A percentile compares a stretch with the other conserved stretches of the same genome.
These are phyloP conservation scores for Conistra vaccinii DNA, from an alignment of 2,888 invertebrate genomes.

Conservation along the genomic window DNA sequence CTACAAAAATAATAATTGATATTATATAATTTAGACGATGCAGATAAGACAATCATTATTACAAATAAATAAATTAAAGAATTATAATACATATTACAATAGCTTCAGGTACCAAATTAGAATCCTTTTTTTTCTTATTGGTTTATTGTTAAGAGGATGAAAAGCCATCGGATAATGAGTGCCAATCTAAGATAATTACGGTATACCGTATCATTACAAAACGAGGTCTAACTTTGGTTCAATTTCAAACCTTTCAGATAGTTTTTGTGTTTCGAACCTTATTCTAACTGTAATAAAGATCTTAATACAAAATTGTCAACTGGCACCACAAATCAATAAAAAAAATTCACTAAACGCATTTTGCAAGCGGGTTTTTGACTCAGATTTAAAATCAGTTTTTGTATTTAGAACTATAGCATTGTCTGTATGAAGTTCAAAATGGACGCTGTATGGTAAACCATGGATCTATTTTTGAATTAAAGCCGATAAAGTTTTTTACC, in stretches of 20 bases:
- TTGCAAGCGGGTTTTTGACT: background rate
- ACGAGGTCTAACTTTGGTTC: background rate
- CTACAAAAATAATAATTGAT: background rate
- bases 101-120: too few relatives aligned
- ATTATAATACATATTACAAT: too few relatives aligned
- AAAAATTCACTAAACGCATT: background rate
- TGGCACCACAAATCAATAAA: background rate
- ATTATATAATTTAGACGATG: background rate
- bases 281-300: background rate
- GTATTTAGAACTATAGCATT: too few relatives aligned
- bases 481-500: slow-evolving; percentile 13
- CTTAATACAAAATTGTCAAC: background rate
- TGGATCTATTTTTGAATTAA: too few relatives aligned
- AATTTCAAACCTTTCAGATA: too few relatives aligned
- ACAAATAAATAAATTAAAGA: too few relatives aligned
- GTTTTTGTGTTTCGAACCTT: background rate
- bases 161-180: background rate
- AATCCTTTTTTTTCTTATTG: too few relatives aligned
- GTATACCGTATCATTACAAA: background rate
- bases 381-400: background rate
- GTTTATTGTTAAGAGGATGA: background rate
- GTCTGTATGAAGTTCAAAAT: too few relatives aligned
- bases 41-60: too few relatives aligned
- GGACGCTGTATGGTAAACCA: too few relatives aligned
- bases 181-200: too few relatives aligned